Evolutionary conservation across 2,797 vertebrate genomes (phyloP).

Genomic region (Menidia menidia): DNA sequence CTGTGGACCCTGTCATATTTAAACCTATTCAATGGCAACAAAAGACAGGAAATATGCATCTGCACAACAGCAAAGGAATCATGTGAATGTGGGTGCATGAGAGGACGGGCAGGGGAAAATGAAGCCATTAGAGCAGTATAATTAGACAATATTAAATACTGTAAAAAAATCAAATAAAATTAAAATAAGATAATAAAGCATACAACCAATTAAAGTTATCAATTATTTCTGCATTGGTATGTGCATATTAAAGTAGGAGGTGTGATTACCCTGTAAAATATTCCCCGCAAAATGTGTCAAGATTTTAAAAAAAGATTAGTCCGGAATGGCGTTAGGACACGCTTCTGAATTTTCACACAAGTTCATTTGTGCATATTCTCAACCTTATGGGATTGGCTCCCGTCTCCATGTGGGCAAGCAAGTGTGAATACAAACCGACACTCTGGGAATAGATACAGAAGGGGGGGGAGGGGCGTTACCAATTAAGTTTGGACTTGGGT

Average conservation of each 20-base stretch:
- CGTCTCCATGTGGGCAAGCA: conserved; percentile 39
- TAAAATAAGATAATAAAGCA: conserved; percentile 50
- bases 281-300: too few species aligned
- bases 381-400: conserved; percentile 30
- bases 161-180: too few species aligned
- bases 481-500: conserved; percentile 56
- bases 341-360: conserved; percentile 12
- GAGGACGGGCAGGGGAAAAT: conserved; percentile 56
- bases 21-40: conserved; percentile 48
- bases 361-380: conserved; percentile 2
- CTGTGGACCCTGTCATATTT: conserved; percentile 41
- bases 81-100: conserved; percentile 37
- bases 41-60: conserved; percentile 50
- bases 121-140: conserved; percentile 63
- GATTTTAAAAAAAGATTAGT: too few species aligned
- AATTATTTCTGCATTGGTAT: conserved; percentile 47
- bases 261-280: conserved; percentile 20
- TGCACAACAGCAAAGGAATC: conserved; percentile 49
- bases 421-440: conserved; percentile 44
- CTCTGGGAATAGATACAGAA: conserved; percentile 11
- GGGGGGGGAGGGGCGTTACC: conserved; percentile 28
- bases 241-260: conserved; percentile 5
- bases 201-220: conserved; percentile 50
- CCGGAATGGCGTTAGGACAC: conserved; percentile 5
- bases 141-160: conserved; percentile 56